Percentiles rank a stretch among this genome's conserved stretches.
Conservation (phyloP, 2,888 invertebrate species). For the Apamea sordens region DNA sequence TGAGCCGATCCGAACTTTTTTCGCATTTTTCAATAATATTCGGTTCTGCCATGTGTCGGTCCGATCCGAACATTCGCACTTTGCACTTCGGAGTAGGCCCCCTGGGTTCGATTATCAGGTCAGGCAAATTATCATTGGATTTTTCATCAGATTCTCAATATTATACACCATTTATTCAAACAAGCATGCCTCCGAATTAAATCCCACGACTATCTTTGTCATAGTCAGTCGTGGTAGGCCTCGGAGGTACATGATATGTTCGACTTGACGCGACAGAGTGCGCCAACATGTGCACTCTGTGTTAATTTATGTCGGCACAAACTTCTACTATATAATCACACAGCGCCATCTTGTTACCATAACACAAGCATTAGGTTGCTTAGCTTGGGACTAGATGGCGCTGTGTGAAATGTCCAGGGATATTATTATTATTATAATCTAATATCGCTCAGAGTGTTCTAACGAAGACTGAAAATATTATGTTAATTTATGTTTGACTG, state of each 20-base stretch:
- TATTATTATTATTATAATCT: too few relatives aligned
- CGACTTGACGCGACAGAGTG: slow-evolving; percentile 73
- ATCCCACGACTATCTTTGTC: slow-evolving; percentile 71
- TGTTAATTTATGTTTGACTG: neutral
- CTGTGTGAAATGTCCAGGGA: too few relatives aligned
- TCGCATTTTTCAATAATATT: too few relatives aligned
- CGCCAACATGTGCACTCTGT: slow-evolving; percentile 66
- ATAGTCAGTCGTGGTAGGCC: slow-evolving; percentile 75
- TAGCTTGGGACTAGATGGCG: too few relatives aligned
- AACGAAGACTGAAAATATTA: neutral
- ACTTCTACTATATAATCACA: neutral
- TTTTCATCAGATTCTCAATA: neutral
- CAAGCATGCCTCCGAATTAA: slow-evolving; percentile 72
- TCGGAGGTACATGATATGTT: slow-evolving; percentile 75
- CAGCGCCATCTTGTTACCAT: too few relatives aligned
- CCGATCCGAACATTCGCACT: too few relatives aligned
- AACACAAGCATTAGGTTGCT: too few relatives aligned
- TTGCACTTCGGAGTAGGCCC: too few relatives aligned
- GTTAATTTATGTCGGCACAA: slow-evolving; percentile 76
- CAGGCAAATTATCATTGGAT: too few relatives aligned
- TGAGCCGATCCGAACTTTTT: too few relatives aligned
- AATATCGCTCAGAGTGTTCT: neutral
- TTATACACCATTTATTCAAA: neutral
- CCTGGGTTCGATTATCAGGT: neutral
- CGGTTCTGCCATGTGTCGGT: too few relatives aligned